A percentile compares a stretch with the other conserved stretches of the same genome.
These are phyloP conservation scores for Anthoptus insignis DNA, from an alignment of 2,888 invertebrate species.

Conservation along the genomic window DNA sequence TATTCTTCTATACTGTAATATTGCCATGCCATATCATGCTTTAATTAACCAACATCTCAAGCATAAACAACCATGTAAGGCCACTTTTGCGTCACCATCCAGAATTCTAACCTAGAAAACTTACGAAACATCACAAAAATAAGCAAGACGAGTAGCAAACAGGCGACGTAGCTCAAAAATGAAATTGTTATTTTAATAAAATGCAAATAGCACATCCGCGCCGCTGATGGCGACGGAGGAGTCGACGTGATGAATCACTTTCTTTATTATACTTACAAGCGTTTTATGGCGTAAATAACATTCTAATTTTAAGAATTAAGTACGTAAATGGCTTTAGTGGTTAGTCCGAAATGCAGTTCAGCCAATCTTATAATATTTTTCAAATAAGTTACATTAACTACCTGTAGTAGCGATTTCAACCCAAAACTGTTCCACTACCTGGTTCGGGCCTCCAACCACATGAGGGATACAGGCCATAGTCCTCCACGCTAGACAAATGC, in stretches of 20 bases:
- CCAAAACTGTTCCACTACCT: too few relatives aligned
- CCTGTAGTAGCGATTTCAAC: too few relatives aligned
- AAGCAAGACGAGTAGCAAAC: conserved; percentile 42
- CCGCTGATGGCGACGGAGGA: conserved; percentile 19
- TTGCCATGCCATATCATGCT: too few relatives aligned
- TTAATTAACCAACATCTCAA: too few relatives aligned
- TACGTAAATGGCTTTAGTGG: not conserved
- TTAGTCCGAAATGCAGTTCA: not conserved
- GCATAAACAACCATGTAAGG: too few relatives aligned
- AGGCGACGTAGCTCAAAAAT: conserved; percentile 62
- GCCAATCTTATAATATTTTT: too few relatives aligned
- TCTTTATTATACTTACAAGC: conserved; percentile 25
- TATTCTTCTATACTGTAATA: too few relatives aligned
- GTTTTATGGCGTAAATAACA: conserved; percentile 12
- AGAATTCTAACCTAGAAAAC: not conserved
- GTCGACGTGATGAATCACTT: conserved; percentile 30
- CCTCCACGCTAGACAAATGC: too few relatives aligned
- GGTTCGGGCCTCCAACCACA: too few relatives aligned
- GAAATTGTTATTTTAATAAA: conserved; percentile 84
- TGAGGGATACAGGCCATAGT: too few relatives aligned
- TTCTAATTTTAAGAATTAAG: conserved; percentile 4
- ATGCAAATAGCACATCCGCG: conserved; percentile 75
- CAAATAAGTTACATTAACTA: too few relatives aligned
- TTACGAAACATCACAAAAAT: conserved; percentile 29
- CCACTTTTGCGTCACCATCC: too few relatives aligned